Base-by-base conservation (phyloP, 2,113 vertebrate species). In the Gallinago paraguaiae region DNA sequence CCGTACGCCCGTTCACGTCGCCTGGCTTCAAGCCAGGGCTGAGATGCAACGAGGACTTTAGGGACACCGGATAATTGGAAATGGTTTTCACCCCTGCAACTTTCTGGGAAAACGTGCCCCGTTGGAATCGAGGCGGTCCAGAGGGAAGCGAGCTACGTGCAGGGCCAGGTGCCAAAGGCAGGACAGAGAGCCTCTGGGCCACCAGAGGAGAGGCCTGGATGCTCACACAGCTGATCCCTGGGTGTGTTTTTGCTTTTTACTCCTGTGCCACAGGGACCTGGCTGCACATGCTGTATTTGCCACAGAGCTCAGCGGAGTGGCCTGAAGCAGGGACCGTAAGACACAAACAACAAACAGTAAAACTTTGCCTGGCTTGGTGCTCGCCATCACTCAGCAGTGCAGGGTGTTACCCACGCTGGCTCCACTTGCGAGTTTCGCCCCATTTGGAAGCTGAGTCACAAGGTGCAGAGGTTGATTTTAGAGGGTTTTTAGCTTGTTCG, bases 1-100 rank as follows among this genome's bases (percentile, higher is more conserved):
- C 70, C 60, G 0, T 22, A 23, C 0, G 0, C 48, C 72, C 33
- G 2, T 75, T 56, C 57, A 12, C 0, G 0, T 53, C 1, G 0
- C 33, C 77, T 79, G 86, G 77, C 70, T 64, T 43, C 77, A 25
- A 48, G 74, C 56, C 86, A 57, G 56, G 61, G 80, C 81, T 71
- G 48, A 82, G 54, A 57, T 13, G 19, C 41, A 74, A 6, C 0
- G 3, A 77, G 60, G 69, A 41, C 37, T 31, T 43, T 11, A 6
- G 39, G 33, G 15, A 60, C 15, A 16, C 6, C 19, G 10, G 35
- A 7, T 31, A 10, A 65, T 48, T 5, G 60, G 53, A 64, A 64
- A 63, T 12, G 13, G 16, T 68, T 91, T 83, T 75, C 60, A 54
- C 11, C 11, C 39, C 20, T 27, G 19, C 64, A 64, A 0, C 43